A percentile compares a stretch with the other conserved stretches of the same genome.
Evolutionary conservation across 2,888 invertebrate genomes (phyloP).

Genomic region (Brachypterus glaber): DNA sequence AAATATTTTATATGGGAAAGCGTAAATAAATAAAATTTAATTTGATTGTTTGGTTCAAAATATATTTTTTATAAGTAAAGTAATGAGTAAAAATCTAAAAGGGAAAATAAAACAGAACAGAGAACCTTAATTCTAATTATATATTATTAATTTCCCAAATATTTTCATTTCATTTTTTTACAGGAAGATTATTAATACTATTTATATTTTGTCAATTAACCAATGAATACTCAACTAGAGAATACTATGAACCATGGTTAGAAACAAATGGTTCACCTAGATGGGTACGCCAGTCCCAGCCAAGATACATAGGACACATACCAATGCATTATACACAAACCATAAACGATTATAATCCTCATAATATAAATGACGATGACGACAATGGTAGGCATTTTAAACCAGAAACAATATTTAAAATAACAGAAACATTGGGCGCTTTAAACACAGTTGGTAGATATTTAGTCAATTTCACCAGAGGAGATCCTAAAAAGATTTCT

Average conservation of each 20-base stretch:
- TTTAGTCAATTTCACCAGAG: conserved; percentile 68
- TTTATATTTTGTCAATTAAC: conserved; percentile 24
- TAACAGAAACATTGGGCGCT: conserved; percentile 61
- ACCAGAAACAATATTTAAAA: conserved; percentile 42
- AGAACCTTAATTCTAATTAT: too few species aligned
- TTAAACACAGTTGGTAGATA: conserved; percentile 79
- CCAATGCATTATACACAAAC: conserved; percentile 2
- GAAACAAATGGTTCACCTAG: conserved; percentile 20
- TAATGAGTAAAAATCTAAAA: too few species aligned
- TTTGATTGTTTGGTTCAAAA: too few species aligned
- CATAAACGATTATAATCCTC: conserved; percentile 10
- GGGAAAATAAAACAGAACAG: too few species aligned
- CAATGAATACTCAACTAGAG: conserved; percentile 19
- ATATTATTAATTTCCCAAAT: too few species aligned
- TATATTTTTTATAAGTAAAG: too few species aligned
- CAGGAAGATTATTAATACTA: conserved; percentile 26
- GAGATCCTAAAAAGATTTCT: conserved; percentile 35
- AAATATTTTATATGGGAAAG: too few species aligned
- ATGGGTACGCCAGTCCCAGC: conserved; percentile 30
- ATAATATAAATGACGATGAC: conserved; percentile 18
- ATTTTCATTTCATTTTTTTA: conserved; percentile 17
- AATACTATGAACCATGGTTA: conserved; percentile 28
- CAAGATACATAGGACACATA: conserved; percentile 18
- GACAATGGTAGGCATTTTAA: conserved; percentile 35
- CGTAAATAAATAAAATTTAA: too few species aligned